Percentiles rank a stretch among this genome's conserved stretches.
These are phyloP conservation scores for Turdus rufiventris DNA, from an alignment of 2,113 vertebrate species.

Conservation along the genomic window DNA sequence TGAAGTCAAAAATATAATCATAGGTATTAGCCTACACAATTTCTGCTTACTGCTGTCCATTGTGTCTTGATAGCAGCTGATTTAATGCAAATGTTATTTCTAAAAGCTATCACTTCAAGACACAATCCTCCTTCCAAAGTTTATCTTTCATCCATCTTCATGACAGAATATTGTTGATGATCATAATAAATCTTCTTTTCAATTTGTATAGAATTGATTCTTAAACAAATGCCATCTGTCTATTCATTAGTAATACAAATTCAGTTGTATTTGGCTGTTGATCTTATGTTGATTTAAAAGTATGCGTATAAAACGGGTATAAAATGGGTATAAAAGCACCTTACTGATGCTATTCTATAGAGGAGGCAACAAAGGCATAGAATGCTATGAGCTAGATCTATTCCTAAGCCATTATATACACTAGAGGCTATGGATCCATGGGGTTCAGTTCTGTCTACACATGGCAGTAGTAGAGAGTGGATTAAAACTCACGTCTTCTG, in stretches of 20 bases:
- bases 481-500: not conserved
- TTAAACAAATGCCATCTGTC: constrained; percentile 31
- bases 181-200: not conserved
- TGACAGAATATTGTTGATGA: not conserved
- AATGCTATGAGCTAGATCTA: not conserved
- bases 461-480: not conserved
- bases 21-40: not conserved
- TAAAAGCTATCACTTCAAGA: not conserved
- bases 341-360: not conserved
- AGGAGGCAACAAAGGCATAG: not conserved
- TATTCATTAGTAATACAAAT: not conserved
- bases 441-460: not conserved
- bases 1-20: not conserved
- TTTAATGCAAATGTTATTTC: not conserved
- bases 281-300: not conserved
- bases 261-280: not conserved
- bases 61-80: not conserved
- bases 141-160: constrained; percentile 14
- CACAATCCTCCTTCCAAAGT: not conserved
- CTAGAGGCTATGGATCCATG: not conserved
- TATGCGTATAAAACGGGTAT: no score
- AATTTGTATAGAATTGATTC: not conserved
- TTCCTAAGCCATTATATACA: not conserved
- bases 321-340: not conserved
- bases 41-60: not conserved